A percentile compares a stretch with the other conserved stretches of the same genome.
Evolutionary conservation across 2,888 invertebrate species (phyloP).

Genomic region (Dicycla oo): DNA sequence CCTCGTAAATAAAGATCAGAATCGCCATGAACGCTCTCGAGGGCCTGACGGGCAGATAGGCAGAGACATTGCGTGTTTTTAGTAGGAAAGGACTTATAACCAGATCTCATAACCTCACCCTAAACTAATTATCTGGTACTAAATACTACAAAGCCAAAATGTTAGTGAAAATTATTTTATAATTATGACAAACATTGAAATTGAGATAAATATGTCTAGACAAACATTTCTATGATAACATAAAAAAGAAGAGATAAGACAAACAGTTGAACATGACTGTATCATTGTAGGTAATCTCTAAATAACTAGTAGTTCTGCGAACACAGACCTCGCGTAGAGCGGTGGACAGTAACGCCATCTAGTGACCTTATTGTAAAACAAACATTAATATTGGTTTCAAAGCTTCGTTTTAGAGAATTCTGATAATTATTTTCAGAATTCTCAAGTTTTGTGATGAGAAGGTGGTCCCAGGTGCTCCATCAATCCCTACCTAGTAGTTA

Average conservation of each 20-base stretch:
- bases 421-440: no score
- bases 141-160: background rate
- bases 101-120: no score
- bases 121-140: background rate
- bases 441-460: no score
- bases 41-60: background rate
- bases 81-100: background rate
- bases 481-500: no score
- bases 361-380: no score
- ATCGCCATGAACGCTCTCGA: background rate
- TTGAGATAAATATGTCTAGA: conserved; percentile 47
- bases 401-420: no score
- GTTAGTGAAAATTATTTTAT: background rate
- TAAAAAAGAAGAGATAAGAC: conserved; percentile 18
- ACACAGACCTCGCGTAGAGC: no score
- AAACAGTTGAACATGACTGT: background rate
- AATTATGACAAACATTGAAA: background rate
- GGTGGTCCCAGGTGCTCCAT: no score
- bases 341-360: no score
- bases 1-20: background rate
- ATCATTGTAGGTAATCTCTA: background rate
- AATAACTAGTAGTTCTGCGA: no score
- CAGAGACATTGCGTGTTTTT: background rate
- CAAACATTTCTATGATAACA: conserved; percentile 46
- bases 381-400: no score